Base-by-base conservation (phyloP, 2,113 vertebrate genomes). In the Archocentrus centrarchus region DNA sequence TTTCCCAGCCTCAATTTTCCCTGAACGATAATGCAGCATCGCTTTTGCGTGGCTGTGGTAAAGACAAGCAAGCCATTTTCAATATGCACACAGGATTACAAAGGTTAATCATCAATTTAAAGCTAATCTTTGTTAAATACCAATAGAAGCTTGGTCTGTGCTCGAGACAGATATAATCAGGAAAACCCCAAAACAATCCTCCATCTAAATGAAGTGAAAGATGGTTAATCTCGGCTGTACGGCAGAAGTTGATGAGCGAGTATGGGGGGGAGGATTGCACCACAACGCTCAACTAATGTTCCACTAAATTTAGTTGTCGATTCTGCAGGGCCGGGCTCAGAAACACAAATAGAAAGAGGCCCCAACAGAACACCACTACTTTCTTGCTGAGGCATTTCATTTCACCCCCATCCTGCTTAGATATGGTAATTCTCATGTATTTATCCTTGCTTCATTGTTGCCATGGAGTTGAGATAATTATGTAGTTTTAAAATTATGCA, bases 31-130 rank as follows among this genome's bases (percentile, higher is more conserved):
- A 95, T 92, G 89, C 86, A 22, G 88, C 63, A 59, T 87, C 82
- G 93, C 83, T 84, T 82, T 83, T 91, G 84, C 91, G 80, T 63
- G 62, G 84, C 88, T 66, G 75, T 63, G 89, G 79, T 91, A 81
- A 91, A 93, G 91, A 91, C 82, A 86, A 90, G 86, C 84, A 75
- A 86, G 80, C 82, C 92, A 62, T 95, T 95, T 91, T 93, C 92
- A 84, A 84, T 91, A 89, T 85, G 92, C 86, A 76, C 37, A 32
- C 82, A 83, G 91, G 89, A 95, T 95, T 95, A 95, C 86, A 93
- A 91, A 96, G 94, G 95, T 94, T 96, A 96, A 96, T 96, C 94
- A 89, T 92, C 91, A 94, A 94, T 96, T 96, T 96, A 90, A 93
- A 94, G 94, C 88, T 94, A 94, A 96, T 95, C 94, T 95, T 95